A percentile compares a stretch with the other conserved stretches of the same genome.
Conservation (phyloP, 2,888 invertebrate genomes). For the Tromatobia lineatoria region DNA sequence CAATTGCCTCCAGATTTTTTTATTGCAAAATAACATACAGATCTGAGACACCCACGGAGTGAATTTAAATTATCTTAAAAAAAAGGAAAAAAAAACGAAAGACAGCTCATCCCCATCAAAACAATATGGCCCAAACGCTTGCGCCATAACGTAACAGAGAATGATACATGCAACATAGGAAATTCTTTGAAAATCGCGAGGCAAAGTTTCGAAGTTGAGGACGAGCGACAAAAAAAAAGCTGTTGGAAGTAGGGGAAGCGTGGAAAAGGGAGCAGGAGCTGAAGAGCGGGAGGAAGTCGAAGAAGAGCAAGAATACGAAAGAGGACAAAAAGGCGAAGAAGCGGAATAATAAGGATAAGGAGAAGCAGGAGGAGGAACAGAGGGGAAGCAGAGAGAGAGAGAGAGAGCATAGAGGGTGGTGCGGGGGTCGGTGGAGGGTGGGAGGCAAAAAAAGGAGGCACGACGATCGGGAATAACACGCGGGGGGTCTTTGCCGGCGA, state of each 20-base stretch:
- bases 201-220: background rate
- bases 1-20: too few relatives aligned
- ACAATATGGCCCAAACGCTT: background rate
- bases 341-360: constrained; percentile 9
- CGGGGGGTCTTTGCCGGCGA: constrained; percentile 71
- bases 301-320: constrained; percentile 2
- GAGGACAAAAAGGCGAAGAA: constrained; percentile 7
- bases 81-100: too few relatives aligned
- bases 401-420: constrained; percentile 4
- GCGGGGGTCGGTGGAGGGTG: constrained; percentile 29
- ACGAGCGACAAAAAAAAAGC: background rate
- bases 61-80: too few relatives aligned
- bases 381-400: constrained; percentile 4
- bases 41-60: too few relatives aligned
- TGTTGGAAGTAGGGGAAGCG: background rate
- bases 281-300: constrained; percentile 4
- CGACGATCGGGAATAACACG: constrained; percentile 70
- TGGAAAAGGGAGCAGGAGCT: background rate
- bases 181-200: constrained; percentile 7
- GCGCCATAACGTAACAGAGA: background rate
- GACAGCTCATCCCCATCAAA: background rate
- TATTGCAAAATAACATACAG: too few relatives aligned
- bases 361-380: background rate
- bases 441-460: constrained; percentile 63
- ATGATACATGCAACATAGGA: background rate